phyloP scores from a whole-genome alignment of 2,888 invertebrate species.

The Brachyopa scutellaris region DNA sequence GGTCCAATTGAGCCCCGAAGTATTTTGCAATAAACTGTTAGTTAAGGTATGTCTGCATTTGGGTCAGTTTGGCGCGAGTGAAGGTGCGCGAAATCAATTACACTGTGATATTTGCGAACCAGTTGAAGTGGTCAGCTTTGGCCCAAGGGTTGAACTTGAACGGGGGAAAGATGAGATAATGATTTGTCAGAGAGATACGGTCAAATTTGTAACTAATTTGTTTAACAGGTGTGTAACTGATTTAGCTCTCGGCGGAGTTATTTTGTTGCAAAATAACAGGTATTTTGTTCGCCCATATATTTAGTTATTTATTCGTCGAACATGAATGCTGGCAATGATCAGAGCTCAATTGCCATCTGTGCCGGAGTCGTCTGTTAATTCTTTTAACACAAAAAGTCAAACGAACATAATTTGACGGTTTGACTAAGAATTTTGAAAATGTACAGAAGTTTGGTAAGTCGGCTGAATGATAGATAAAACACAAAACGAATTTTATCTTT shows the following conservation, averaged over 20 bases:
- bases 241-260: background rate
- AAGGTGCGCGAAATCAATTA: background rate
- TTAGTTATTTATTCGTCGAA: no score
- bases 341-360: no score
- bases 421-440: no score
- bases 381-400: no score
- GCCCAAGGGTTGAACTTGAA: no score
- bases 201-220: background rate
- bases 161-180: background rate
- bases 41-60: background rate
- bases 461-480: no score
- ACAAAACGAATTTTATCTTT: no score
- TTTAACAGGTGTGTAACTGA: background rate
- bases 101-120: background rate
- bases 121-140: background rate
- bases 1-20: background rate
- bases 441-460: no score
- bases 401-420: no score
- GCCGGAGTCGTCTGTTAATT: no score
- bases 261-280: background rate
- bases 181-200: background rate
- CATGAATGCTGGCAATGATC: no score
- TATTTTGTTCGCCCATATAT: no score
- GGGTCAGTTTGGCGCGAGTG: background rate
- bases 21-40: slow-evolving; percentile 1